A percentile compares a stretch with the other conserved stretches of the same genome.
phyloP scores from a whole-genome alignment of 2,888 invertebrate species.

The Ophonus ardosiacus region DNA sequence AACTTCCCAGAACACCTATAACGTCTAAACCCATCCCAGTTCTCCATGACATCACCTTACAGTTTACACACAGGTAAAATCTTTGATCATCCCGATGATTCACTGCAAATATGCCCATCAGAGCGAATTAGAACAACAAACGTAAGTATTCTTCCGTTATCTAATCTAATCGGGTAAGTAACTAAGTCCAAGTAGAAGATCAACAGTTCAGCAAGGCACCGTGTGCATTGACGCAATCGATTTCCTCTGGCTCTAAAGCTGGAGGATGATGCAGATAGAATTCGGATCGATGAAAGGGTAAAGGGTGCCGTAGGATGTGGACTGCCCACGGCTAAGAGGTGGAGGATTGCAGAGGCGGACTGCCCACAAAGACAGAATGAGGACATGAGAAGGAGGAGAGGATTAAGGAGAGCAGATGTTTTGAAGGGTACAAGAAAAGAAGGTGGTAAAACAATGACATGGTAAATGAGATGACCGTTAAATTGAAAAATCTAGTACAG shows the following conservation, averaged over 20 bases:
- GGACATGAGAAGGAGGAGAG: too few species aligned
- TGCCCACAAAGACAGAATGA: too few species aligned
- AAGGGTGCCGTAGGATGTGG: neutral
- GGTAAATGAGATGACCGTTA: too few species aligned
- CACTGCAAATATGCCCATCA: constrained; percentile 32
- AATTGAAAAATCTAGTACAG: too few species aligned
- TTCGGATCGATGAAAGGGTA: too few species aligned
- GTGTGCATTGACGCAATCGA: constrained; percentile 37
- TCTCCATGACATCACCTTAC: neutral
- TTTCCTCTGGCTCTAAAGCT: neutral
- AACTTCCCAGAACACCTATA: neutral
- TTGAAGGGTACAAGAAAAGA: too few species aligned
- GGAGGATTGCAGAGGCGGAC: too few species aligned
- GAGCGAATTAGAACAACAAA: constrained; percentile 41
- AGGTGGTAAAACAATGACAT: too few species aligned
- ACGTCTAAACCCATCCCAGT: neutral
- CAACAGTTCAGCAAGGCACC: constrained; percentile 15
- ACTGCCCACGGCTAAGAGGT: too few species aligned
- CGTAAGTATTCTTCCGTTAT: constrained; percentile 24
- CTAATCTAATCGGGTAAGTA: constrained; percentile 48
- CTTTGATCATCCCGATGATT: constrained; percentile 20
- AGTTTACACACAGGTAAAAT: constrained; percentile 25
- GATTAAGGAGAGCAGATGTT: too few species aligned
- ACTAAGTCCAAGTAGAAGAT: constrained; percentile 47
- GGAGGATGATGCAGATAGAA: constrained; percentile 13